Base-by-base conservation (phyloP, 2,888 invertebrate genomes). In the Smittia sp. region DNA sequence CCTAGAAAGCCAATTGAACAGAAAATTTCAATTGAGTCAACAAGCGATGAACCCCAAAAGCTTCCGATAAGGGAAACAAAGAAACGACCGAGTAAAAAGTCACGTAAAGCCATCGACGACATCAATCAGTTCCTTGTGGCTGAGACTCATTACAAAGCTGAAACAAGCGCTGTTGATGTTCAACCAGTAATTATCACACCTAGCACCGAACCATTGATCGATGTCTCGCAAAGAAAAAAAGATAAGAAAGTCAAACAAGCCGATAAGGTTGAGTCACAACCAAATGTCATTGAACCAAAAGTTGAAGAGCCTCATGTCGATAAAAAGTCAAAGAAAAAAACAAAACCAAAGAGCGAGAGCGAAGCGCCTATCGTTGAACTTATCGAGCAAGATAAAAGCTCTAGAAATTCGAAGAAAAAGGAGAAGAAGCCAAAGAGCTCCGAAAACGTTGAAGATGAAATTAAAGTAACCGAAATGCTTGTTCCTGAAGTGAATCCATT, bases 91-190 rank as follows among this genome's bases (percentile, higher is more conserved):
- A 13, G 58, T 11, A 58, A 58, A 58, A 58, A 58, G 20, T 58
- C 58, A 9, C n/a, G 58, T 11, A 58, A 58, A 24, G 58, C 58
- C 18, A 58, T 58, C 20, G 58, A 15, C 20, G 58, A 58, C n/a
- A 58, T 58, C 20, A 58, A 58, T 58, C 18, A 9, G 13, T 58
- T 15, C 18, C 18, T 58, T 20, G 58, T 22, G 15, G n/a, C 58
- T 20, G 58, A 58, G 20, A 58, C 24, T 58, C n/a, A 15, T 46
- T 6, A 6, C 3, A 32, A 32, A 32, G 9, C 32, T 32, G 32
- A 32, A 32, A 32, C 32, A 32, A 32, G 9, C 9, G 9, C 3
- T 32, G 32, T 32, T 32, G 32, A 32, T 9, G 32, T 32, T 32
- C 32, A 32, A 32, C 9, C 32, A 32, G 32, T 6, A 32, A 32